A percentile compares a stretch with the other conserved stretches of the same genome.
Conservation (phyloP, 2,888 invertebrate species). For the Pharmacophagus antenor region DNA sequence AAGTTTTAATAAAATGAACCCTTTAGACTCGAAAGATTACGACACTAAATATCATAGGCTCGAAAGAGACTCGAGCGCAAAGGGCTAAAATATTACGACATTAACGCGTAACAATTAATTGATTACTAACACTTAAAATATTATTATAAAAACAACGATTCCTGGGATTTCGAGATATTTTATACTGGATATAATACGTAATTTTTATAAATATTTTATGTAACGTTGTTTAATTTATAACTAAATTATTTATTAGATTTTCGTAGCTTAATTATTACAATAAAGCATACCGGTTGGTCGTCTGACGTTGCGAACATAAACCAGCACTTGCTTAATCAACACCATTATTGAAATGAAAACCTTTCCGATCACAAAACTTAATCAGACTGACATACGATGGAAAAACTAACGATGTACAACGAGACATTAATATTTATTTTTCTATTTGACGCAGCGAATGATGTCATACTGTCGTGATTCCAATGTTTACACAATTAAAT, state of each 20-base stretch:
- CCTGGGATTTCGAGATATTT: too few relatives aligned
- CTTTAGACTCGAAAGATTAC: too few relatives aligned
- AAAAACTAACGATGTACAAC: conserved; percentile 31
- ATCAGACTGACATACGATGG: conserved; percentile 40
- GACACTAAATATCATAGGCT: too few relatives aligned
- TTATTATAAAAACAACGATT: too few relatives aligned
- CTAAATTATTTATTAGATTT: neutral
- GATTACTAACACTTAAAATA: too few relatives aligned
- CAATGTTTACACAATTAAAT: conserved; percentile 41
- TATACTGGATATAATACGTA: too few relatives aligned
- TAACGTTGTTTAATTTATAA: neutral
- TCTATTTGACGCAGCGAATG: conserved; percentile 45
- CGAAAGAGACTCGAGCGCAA: too few relatives aligned
- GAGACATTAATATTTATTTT: conserved; percentile 19
- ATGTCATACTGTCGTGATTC: conserved; percentile 51
- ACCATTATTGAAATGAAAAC: conserved; percentile 42
- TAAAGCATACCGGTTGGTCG: conserved; percentile 40
- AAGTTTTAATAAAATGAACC: too few relatives aligned
- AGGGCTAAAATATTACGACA: too few relatives aligned
- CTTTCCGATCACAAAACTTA: conserved; percentile 37
- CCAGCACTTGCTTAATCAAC: conserved; percentile 44
- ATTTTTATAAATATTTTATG: too few relatives aligned
- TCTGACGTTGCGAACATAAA: conserved; percentile 45
- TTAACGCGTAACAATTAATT: too few relatives aligned
- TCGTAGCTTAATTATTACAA: conserved; percentile 42